These are phyloP conservation scores for Melipona beecheii DNA, from an alignment of 2,888 invertebrate genomes.

Conservation along the genomic window DNA sequence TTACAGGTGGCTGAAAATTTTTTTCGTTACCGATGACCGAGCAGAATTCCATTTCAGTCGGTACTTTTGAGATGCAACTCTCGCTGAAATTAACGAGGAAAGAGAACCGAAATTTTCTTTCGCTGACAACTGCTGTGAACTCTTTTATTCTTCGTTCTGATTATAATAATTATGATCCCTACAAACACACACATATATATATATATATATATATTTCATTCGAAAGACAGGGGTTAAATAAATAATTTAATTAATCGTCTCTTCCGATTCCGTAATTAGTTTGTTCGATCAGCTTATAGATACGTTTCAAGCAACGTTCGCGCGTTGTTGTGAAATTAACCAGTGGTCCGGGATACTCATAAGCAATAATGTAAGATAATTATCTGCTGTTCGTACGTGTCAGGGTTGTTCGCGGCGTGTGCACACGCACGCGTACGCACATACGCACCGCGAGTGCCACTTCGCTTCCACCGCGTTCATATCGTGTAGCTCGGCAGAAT, in stretches of 20 bases:
- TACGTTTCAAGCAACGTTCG: neutral
- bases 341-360: neutral
- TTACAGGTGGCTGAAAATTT: too few species aligned
- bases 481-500: slow-evolving; percentile 25
- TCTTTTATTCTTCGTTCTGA: too few species aligned
- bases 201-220: neutral
- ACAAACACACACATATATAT: too few species aligned
- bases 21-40: too few species aligned
- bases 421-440: slow-evolving; percentile 14
- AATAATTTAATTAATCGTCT: neutral
- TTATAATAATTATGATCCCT: too few species aligned
- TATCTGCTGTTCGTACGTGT: slow-evolving; percentile 77
- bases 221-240: neutral
- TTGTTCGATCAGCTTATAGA: too few species aligned
- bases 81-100: too few species aligned
- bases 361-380: slow-evolving; percentile 69
- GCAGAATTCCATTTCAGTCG: too few species aligned
- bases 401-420: slow-evolving; percentile 65
- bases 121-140: too few species aligned
- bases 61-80: too few species aligned
- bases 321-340: neutral
- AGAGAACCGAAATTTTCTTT: too few species aligned
- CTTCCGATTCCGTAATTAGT: neutral
- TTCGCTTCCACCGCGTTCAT: slow-evolving; percentile 43
- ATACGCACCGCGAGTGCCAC: slow-evolving; percentile 46